These are phyloP conservation scores for Syngnathus typhle DNA, from an alignment of 2,113 vertebrate genomes.

Conservation along the genomic window DNA sequence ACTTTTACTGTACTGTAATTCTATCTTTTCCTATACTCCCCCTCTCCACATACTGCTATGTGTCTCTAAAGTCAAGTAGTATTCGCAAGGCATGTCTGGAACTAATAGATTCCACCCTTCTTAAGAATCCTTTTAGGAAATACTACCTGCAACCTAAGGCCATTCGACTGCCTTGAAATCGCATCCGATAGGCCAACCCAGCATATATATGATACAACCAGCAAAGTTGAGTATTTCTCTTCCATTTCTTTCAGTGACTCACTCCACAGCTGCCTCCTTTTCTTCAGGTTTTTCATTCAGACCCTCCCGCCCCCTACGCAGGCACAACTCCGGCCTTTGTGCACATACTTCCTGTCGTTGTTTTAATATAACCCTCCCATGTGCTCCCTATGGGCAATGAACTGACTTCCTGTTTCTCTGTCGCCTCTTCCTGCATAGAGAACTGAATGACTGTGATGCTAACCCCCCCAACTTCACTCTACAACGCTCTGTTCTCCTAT, in stretches of 20 bases:
- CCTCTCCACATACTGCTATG: constrained; percentile 12
- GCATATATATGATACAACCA: background rate
- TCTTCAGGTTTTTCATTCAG: constrained; percentile 38
- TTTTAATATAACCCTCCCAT: constrained; percentile 52
- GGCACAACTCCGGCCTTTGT: constrained; percentile 10
- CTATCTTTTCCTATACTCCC: constrained; percentile 52
- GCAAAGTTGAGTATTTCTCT: too few relatives aligned
- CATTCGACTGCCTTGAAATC: constrained; percentile 22
- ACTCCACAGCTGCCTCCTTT: constrained; percentile 43
- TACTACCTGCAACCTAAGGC: constrained; percentile 50
- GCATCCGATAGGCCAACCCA: background rate
- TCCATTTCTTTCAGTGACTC: background rate
- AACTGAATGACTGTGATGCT: constrained; percentile 62
- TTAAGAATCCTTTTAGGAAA: constrained; percentile 56
- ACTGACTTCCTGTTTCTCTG: constrained; percentile 58
- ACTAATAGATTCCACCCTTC: constrained; percentile 62
- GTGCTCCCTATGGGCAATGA: constrained; percentile 47
- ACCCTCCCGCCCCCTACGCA: constrained; percentile 8
- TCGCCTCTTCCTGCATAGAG: constrained; percentile 57
- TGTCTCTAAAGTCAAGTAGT: constrained; percentile 14
- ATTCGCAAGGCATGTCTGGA: constrained; percentile 59
- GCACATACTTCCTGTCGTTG: constrained; percentile 59
- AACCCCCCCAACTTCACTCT: background rate
- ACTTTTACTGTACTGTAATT: constrained; percentile 61
- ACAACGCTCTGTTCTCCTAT: constrained; percentile 41